These are phyloP conservation scores for Spatulosminthurus flaviceps DNA, from an alignment of 2,888 invertebrate species.

Conservation along the genomic window DNA sequence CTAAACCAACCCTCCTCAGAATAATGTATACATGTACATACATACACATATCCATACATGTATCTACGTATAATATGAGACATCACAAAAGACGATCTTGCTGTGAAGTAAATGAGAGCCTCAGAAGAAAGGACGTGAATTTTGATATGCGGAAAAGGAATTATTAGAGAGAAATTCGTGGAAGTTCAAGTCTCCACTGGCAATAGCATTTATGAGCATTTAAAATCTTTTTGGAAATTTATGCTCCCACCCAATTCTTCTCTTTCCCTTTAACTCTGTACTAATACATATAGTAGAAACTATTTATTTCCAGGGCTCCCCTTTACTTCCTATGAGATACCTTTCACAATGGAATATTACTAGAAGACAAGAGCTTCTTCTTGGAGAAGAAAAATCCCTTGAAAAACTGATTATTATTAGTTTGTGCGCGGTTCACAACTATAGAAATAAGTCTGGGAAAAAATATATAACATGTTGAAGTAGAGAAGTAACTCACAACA, in stretches of 20 bases:
- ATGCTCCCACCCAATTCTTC: background rate
- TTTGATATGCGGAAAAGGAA: background rate
- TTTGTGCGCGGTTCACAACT: too few relatives aligned
- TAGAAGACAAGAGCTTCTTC: constrained; percentile 36
- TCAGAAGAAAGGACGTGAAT: too few relatives aligned
- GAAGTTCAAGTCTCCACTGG: background rate
- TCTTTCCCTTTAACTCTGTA: background rate
- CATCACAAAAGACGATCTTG: too few relatives aligned
- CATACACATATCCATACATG: too few relatives aligned
- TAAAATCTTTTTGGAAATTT: background rate
- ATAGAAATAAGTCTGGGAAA: constrained; percentile 14
- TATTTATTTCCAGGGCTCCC: constrained; percentile 39
- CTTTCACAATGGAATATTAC: too few relatives aligned
- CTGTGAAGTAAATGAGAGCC: too few relatives aligned
- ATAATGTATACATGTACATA: too few relatives aligned
- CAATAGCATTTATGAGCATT: constrained; percentile 9
- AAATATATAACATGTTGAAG: too few relatives aligned
- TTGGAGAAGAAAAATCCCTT: background rate
- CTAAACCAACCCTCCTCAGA: too few relatives aligned
- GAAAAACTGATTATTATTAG: background rate
- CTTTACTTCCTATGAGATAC: constrained; percentile 41
- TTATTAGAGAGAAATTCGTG: background rate
- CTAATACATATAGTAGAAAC: too few relatives aligned
- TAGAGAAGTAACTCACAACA: background rate
- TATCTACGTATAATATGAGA: too few relatives aligned